Conservation (phyloP, 2,888 invertebrate species). For the Encarsia formosa region DNA sequence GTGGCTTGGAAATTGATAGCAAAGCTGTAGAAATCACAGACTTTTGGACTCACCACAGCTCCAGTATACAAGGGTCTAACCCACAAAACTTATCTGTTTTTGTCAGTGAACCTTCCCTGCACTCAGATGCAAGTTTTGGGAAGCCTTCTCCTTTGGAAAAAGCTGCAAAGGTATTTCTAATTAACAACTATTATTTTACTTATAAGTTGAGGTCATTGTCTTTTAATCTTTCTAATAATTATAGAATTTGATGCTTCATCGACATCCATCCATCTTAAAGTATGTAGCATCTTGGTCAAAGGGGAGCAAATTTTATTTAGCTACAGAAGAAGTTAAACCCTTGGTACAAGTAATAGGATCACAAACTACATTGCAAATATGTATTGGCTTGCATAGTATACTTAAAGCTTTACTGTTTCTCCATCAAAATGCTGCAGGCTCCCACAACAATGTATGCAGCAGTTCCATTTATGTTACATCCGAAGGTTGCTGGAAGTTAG, state of each 20-base stretch:
- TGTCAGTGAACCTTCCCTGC: constrained; percentile 65
- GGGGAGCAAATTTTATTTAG: constrained; percentile 70
- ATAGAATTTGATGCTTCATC: constrained; percentile 79
- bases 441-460: constrained; percentile 80
- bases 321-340: constrained; percentile 79
- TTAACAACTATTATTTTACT: not conserved
- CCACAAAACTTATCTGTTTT: constrained; percentile 69
- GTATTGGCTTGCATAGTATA: constrained; percentile 77
- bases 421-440: constrained; percentile 73
- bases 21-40: constrained; percentile 74
- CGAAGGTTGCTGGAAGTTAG: constrained; percentile 85
- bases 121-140: constrained; percentile 45
- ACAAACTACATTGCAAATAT: constrained; percentile 75
- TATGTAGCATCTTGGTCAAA: constrained; percentile 79
- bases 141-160: constrained; percentile 66
- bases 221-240: constrained; percentile 39
- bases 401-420: constrained; percentile 78
- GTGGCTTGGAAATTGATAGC: constrained; percentile 70
- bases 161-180: constrained; percentile 64
- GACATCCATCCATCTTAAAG: constrained; percentile 81
- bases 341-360: constrained; percentile 62
- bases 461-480: constrained; percentile 77
- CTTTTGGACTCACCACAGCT: constrained; percentile 70
- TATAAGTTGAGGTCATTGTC: constrained; percentile 1
- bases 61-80: constrained; percentile 59